Evolutionary conservation across 2,888 invertebrate genomes (phyloP), one percentile per base, ranked within the genome.

Genomic region (Argynnis bischoffii): DNA sequence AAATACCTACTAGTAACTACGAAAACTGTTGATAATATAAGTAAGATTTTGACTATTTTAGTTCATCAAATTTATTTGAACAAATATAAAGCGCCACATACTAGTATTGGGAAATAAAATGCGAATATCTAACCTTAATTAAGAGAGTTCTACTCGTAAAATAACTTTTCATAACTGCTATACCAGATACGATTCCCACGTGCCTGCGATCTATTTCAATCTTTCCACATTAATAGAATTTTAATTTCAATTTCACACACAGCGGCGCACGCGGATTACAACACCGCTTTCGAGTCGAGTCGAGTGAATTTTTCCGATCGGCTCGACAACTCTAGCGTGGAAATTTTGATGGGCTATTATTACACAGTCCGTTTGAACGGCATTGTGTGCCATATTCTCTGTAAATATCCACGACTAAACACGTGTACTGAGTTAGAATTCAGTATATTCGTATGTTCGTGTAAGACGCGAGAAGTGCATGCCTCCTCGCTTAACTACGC

Each of bases 161-260:
- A 72, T 65, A 67, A 60, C 64, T 69, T 63, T 63, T 59, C 63
- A 67, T 72, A 69, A 66, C 72, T n/a, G 72, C 64, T 56, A 69
- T 66, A 64, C 54, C 67, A 65, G 72, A 67, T 63, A 59, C 67
- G 56, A 72, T 70, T 70, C 69, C 72, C 72, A 72, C 70, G 72
- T 72, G 72, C 57, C 67, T 46, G 67, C 75, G 74, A 78, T 82
- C 81, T 83, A 82, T 85, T 81, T 72, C 82, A 83, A 82, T 84
- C 81, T 83, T 83, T 84, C 80, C 81, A 78, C 78, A 86, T 85
- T 86, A 87, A 88, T 89, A 88, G 85, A 88, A 86, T 89, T 90
- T 90, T 90, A 90, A 90, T 90, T 89, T 87, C 88, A 89, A 88
- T 90, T 89, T 90, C 87, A 89, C 89, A 90, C 86, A 85, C 80